These are phyloP conservation scores for Cotesia glomerata DNA, from an alignment of 1,140 invertebrate species.

Conservation along the genomic window DNA sequence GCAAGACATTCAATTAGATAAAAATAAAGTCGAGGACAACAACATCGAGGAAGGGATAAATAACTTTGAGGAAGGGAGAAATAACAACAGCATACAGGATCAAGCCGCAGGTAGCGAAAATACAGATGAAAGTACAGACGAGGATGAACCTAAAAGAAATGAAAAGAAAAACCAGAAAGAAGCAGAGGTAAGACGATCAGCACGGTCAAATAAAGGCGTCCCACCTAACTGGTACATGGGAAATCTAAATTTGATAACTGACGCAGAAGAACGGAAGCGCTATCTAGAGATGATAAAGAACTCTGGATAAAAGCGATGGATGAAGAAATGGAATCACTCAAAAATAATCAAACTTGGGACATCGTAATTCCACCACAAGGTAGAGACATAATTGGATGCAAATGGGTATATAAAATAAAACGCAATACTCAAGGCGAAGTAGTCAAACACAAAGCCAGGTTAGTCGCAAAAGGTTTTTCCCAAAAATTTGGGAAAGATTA, in stretches of 20 bases:
- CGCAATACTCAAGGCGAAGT: constrained; percentile 33
- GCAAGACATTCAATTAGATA: too few relatives aligned
- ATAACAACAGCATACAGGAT: too few relatives aligned
- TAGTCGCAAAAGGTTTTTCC: constrained; percentile 44
- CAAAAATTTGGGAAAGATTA: constrained; percentile 29
- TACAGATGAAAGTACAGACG: too few relatives aligned
- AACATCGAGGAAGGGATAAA: too few relatives aligned
- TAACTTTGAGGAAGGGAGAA: too few relatives aligned
- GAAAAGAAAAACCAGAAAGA: too few relatives aligned
- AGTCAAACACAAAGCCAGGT: constrained; percentile 46
- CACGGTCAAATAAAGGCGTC: not conserved
- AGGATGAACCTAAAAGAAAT: too few relatives aligned
- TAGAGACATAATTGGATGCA: constrained; percentile 36
- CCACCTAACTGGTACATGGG: not conserved
- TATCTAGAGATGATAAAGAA: not conserved
- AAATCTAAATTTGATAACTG: not conserved
- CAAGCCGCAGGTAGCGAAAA: too few relatives aligned
- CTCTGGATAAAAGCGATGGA: constrained; percentile 4
- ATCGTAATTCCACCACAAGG: constrained; percentile 25
- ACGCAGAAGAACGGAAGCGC: not conserved
- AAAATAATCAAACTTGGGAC: constrained; percentile 5
- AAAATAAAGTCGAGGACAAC: not conserved
- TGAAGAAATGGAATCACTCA: not conserved
- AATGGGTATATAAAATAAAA: constrained; percentile 54
- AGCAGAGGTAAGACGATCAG: not conserved